Evolutionary conservation across 2,888 invertebrate genomes (phyloP), one percentile per base, ranked within the genome.

Genomic region (Acholoe squamosa): DNA sequence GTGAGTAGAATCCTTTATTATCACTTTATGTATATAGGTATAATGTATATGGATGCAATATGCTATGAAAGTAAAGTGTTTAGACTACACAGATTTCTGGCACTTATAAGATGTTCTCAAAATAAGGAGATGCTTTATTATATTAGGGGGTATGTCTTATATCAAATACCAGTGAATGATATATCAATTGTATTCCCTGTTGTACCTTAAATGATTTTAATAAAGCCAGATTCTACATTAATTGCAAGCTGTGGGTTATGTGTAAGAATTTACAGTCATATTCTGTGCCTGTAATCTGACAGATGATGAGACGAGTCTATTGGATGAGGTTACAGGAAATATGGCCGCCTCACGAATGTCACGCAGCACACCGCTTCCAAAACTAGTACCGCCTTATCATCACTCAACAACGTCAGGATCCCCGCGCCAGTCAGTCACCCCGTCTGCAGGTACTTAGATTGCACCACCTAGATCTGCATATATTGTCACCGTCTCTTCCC

Each of bases 301-400:
- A 89, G 71, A 89, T n/a, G 95, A 95, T 93, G 95, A 95, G 80
- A 92, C 92, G 56, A 93, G 93, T 80, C 92, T 95, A 14, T 91
- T 95, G 71, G 95, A 94, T 56, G 95, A 95, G 77, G 93, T 95
- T 14, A 95, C 95, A 19, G 92, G 93, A 14, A 92, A 93, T 54
- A 95, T 95, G 94, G 94, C 94, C 16, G 91, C 93, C n/a, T 91
- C 91, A 14, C 91, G 93, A 31, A 89, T 93, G 33, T 91, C 84
- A 31, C 89, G 25, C 0, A 86, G 56, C 54, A 54, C 86, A 7
- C 54, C 86, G 19, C 86, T 86, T 52, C 86, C 86, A 1, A 86
- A 86, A 33, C 86, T 86, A 28, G 52, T 54, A 28, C 54, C 25
- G n/a, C 33, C 33, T 22, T 33, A 80, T 34, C 43, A 33, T 43